Conservation (phyloP, 2,888 invertebrate species). For the Formica aserva region DNA sequence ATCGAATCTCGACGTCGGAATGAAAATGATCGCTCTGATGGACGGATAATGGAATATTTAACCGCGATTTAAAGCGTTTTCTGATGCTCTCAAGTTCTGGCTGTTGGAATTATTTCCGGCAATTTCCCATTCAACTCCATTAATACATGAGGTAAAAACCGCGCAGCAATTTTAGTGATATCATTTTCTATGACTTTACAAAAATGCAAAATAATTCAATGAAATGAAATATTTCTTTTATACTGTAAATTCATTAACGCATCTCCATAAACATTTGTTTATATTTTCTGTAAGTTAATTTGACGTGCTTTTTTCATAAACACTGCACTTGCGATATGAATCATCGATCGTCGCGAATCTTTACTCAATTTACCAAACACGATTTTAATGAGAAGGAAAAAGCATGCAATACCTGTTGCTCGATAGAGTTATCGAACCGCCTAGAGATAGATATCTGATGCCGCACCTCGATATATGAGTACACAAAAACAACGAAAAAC, state of each 20-base stretch:
- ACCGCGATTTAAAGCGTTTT: constrained; percentile 63
- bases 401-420: constrained; percentile 70
- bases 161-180: background rate
- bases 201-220: constrained; percentile 17
- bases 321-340: constrained; percentile 53
- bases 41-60: constrained; percentile 60
- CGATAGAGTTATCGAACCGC: constrained; percentile 61
- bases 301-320: background rate
- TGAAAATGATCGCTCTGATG: constrained; percentile 66
- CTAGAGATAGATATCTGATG: constrained; percentile 44
- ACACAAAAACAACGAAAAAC: background rate
- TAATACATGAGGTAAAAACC: constrained; percentile 38
- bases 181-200: constrained; percentile 18
- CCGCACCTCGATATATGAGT: background rate
- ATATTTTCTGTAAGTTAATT: background rate
- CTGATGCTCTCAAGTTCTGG: constrained; percentile 23
- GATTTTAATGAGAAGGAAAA: constrained; percentile 55
- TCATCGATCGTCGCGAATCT: constrained; percentile 62
- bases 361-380: constrained; percentile 40
- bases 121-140: constrained; percentile 45
- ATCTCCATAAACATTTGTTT: background rate
- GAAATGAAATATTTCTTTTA: background rate
- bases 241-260: background rate
- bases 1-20: constrained; percentile 61
- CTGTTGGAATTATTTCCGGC: constrained; percentile 46